These are phyloP conservation scores for Beaufortia kweichowensis DNA, from an alignment of 2,113 vertebrate species.

Conservation along the genomic window DNA sequence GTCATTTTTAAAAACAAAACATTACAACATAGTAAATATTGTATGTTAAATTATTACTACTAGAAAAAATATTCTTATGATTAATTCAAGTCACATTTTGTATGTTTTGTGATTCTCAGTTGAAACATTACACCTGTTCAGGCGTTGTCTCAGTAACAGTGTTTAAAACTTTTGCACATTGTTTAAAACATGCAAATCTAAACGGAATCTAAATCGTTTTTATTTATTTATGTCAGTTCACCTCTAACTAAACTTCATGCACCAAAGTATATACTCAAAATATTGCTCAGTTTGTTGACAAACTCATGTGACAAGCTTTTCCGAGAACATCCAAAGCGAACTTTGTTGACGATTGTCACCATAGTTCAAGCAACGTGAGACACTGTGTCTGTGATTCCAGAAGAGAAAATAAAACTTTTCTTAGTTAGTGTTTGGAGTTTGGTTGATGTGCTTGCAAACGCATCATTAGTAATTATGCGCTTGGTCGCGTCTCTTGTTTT, in stretches of 20 bases:
- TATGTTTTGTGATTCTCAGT: conserved; percentile 34
- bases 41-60: no score
- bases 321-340: background rate
- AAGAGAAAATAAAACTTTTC: conserved; percentile 3
- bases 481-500: conserved; percentile 58
- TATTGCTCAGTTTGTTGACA: background rate
- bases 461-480: conserved; percentile 51
- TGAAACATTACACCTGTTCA: conserved; percentile 79
- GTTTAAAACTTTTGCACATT: conserved; percentile 61
- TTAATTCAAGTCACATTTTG: conserved; percentile 52
- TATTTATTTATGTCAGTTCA: background rate
- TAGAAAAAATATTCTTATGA: background rate
- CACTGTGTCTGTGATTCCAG: background rate
- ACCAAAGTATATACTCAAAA: conserved; percentile 4
- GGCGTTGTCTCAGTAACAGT: conserved; percentile 76
- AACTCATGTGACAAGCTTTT: background rate
- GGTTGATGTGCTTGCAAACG: conserved; percentile 28
- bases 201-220: background rate
- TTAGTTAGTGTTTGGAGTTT: conserved; percentile 42
- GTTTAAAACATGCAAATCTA: conserved; percentile 23
- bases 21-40: no score
- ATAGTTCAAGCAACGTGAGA: conserved; percentile 10
- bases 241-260: background rate
- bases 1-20: no score
- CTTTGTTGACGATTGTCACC: conserved; percentile 9